These are phyloP conservation scores for Neodon shergylaensis DNA, from an alignment of 2,113 vertebrate species.

Conservation along the genomic window DNA sequence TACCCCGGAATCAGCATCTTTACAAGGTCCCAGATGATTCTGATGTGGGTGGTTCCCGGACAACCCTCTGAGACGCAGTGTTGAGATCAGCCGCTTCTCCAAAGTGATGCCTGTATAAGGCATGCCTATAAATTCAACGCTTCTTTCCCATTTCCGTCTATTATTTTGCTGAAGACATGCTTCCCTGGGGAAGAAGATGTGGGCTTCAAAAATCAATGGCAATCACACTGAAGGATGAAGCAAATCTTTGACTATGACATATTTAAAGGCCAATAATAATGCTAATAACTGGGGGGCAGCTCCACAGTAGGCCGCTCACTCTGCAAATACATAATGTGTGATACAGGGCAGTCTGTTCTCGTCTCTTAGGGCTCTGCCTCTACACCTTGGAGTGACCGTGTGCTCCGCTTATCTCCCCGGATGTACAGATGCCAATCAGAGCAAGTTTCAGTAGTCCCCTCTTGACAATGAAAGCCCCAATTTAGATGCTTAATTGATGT, in stretches of 20 bases:
- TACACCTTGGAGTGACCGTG: accelerated
- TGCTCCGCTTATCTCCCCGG: background rate
- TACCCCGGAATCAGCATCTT: background rate
- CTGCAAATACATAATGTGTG: background rate
- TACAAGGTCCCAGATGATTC: background rate
- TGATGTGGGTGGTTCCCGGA: background rate
- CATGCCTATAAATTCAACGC: constrained; percentile 61
- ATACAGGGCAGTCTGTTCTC: background rate
- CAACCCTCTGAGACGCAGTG: background rate
- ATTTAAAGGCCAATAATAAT: constrained; percentile 78
- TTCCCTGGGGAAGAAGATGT: constrained; percentile 76
- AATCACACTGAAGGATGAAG: constrained; percentile 74
- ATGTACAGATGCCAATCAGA: background rate
- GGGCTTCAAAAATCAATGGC: constrained; percentile 80
- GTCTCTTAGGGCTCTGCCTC: background rate
- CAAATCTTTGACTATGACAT: constrained; percentile 77
- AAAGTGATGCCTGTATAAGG: constrained; percentile 46
- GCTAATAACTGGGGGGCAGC: constrained; percentile 64
- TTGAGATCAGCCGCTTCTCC: background rate
- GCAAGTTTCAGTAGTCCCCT: background rate
- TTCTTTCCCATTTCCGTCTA: constrained; percentile 77
- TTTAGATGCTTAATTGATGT: background rate
- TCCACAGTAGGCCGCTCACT: background rate
- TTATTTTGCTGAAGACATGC: constrained; percentile 74
- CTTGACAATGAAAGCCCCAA: constrained; percentile 13